Conservation (phyloP, 2,888 invertebrate genomes). For the Homarus gammarus region DNA sequence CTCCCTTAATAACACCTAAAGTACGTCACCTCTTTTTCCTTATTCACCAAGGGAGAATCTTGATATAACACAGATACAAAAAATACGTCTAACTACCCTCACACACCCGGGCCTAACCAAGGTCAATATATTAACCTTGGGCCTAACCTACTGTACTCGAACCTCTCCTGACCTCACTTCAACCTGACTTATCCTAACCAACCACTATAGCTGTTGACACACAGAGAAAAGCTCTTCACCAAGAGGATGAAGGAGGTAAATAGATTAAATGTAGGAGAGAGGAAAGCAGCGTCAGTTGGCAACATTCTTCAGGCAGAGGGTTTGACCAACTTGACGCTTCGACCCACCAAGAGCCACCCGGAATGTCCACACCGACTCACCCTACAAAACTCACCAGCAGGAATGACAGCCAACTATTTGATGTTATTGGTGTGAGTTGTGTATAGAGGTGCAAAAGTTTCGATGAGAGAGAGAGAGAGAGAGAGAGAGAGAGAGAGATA, state of each 20-base stretch:
- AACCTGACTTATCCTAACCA: too few species aligned
- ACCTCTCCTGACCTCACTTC: too few species aligned
- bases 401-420: neutral
- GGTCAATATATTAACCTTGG: too few species aligned
- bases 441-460: neutral
- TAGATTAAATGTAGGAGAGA: neutral
- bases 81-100: too few species aligned
- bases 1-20: too few species aligned
- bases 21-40: too few species aligned
- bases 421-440: neutral
- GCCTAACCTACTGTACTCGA: too few species aligned
- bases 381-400: neutral
- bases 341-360: neutral
- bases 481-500: neutral
- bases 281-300: neutral
- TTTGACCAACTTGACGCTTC: neutral
- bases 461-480: neutral
- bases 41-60: too few species aligned
- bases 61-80: too few species aligned
- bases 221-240: neutral
- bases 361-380: neutral
- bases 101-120: too few species aligned
- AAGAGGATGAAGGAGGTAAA: neutral
- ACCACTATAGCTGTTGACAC: too few species aligned
- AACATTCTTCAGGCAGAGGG: neutral